Evolutionary conservation across 2,797 vertebrate species (phyloP).

Genomic region (Propithecus deckenii): DNA sequence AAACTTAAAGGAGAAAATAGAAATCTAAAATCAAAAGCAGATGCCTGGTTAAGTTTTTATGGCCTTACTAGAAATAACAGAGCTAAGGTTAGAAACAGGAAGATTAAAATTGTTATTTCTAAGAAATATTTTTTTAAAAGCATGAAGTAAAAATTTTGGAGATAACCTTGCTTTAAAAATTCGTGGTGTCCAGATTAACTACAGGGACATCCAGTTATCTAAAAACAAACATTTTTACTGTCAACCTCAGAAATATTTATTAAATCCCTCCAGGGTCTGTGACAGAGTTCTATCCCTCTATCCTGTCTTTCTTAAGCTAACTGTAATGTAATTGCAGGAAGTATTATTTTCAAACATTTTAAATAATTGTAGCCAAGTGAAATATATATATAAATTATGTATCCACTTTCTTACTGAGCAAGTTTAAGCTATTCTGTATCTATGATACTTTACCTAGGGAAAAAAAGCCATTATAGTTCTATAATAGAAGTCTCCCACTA

Average conservation of each 20-base stretch:
- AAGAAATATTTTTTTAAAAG: constrained; percentile 42
- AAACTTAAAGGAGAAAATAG: constrained; percentile 30
- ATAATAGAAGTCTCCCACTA: not conserved
- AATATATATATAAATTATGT: not conserved
- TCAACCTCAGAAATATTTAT: not conserved
- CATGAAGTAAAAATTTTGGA: not conserved
- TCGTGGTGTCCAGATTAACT: not conserved
- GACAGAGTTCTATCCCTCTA: not conserved
- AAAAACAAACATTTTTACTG: constrained; percentile 17
- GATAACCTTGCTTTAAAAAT: not conserved
- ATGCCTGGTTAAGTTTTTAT: constrained; percentile 13
- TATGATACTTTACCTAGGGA: not conserved
- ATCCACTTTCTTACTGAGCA: not conserved
- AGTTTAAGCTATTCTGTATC: not conserved
- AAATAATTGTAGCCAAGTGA: not conserved
- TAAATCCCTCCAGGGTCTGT: not conserved
- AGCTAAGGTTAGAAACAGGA: not conserved
- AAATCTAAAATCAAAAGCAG: constrained; percentile 49
- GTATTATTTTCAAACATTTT: constrained; percentile 20
- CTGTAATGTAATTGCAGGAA: not conserved
- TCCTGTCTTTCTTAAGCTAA: not conserved
- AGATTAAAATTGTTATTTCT: constrained; percentile 1
- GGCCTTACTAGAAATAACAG: constrained; percentile 9
- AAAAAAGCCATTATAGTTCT: not conserved
- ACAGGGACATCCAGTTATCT: constrained; percentile 19